These are phyloP conservation scores for Goniozus legneri DNA, from an alignment of 1,140 invertebrate genomes.

Conservation along the genomic window DNA sequence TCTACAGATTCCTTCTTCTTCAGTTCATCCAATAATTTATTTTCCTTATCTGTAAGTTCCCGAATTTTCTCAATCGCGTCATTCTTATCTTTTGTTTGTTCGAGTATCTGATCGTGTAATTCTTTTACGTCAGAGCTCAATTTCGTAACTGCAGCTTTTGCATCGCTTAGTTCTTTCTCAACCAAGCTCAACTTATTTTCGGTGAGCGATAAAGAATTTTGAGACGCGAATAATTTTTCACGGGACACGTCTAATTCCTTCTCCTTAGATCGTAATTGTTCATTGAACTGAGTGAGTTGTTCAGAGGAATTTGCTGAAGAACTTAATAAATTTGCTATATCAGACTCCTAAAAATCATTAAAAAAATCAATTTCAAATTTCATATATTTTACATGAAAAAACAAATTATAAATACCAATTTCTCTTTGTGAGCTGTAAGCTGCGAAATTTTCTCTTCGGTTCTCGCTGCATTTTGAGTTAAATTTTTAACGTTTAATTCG, in stretches of 20 bases:
- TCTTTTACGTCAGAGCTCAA: conserved; percentile 23
- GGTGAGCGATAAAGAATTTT: conserved; percentile 41
- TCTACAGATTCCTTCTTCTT: conserved; percentile 27
- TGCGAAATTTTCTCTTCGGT: conserved; percentile 44
- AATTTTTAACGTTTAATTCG: conserved; percentile 38
- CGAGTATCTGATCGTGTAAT: conserved; percentile 23
- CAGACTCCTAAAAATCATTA: conserved; percentile 39
- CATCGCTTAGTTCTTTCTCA: conserved; percentile 23
- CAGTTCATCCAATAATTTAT: conserved; percentile 16
- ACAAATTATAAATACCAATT: conserved; percentile 40
- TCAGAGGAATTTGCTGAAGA: conserved; percentile 49
- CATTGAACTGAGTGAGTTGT: conserved; percentile 53
- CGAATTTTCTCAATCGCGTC: conserved; percentile 23
- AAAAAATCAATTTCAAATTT: conserved; percentile 2
- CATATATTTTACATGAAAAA: not conserved
- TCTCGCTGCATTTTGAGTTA: conserved; percentile 40
- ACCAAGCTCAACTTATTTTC: conserved; percentile 31
- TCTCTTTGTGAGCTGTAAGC: conserved; percentile 46
- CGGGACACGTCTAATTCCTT: conserved; percentile 52
- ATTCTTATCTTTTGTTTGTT: conserved; percentile 23
- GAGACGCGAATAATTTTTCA: conserved; percentile 52
- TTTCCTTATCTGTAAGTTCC: conserved; percentile 24
- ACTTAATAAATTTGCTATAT: conserved; percentile 45
- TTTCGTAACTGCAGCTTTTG: conserved; percentile 21
- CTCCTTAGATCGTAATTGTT: conserved; percentile 51